Percentiles rank a stretch among this genome's conserved stretches.
Evolutionary conservation across 2,113 vertebrate species (phyloP).

Genomic region (Butastur rufipennis): DNA sequence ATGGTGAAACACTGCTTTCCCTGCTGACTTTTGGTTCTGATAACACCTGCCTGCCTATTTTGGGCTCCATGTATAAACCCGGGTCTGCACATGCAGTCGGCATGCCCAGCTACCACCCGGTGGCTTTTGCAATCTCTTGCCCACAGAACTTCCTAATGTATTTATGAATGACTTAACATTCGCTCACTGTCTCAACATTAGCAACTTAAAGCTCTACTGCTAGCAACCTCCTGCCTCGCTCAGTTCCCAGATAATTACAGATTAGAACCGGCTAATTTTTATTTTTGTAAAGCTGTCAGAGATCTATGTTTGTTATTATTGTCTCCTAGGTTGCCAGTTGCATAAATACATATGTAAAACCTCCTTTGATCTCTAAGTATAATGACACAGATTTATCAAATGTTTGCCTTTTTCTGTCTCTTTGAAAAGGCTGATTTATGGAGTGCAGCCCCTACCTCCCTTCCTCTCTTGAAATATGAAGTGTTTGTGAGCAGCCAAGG

Average conservation of each 20-base stretch:
- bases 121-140: background rate
- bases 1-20: background rate
- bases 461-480: constrained; percentile 80
- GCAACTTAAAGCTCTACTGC: background rate
- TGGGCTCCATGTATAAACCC: fast-evolving
- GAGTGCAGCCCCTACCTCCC: constrained; percentile 63
- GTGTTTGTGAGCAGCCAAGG: constrained; percentile 75
- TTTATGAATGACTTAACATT: background rate
- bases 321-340: constrained; percentile 66
- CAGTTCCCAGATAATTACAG: constrained; percentile 49
- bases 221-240: background rate
- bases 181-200: background rate
- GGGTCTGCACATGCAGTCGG: background rate
- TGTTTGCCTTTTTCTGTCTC: constrained; percentile 74
- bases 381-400: constrained; percentile 78
- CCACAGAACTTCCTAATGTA: background rate
- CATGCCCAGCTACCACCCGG: background rate
- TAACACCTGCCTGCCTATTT: background rate
- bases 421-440: constrained; percentile 74
- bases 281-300: constrained; percentile 56
- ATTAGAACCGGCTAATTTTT: constrained; percentile 62
- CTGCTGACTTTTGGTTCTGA: background rate
- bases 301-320: constrained; percentile 54
- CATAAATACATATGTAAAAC: constrained; percentile 67
- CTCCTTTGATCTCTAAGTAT: constrained; percentile 71